Evolutionary conservation across 2,797 vertebrate species (phyloP).

Genomic region (Squalus acanthias): DNA sequence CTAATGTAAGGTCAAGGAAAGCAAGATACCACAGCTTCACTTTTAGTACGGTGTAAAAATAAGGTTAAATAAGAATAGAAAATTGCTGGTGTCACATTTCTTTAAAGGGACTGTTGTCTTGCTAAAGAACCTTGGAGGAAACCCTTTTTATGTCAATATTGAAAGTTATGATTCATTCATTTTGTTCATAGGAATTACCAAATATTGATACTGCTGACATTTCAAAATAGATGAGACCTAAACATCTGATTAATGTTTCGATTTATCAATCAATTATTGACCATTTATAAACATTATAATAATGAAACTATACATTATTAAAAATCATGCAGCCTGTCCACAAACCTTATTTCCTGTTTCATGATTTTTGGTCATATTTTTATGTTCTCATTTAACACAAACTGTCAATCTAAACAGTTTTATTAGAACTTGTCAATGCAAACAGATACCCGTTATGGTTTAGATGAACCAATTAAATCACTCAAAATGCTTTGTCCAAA

Average conservation of each 20-base stretch:
- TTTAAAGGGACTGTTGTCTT: background rate
- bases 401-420: background rate
- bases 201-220: background rate
- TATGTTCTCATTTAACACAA: background rate
- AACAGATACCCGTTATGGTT: background rate
- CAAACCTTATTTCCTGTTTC: background rate
- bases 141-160: background rate
- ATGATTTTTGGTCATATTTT: background rate
- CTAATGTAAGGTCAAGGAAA: conserved; percentile 6
- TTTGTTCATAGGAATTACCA: background rate
- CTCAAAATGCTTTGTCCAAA: background rate
- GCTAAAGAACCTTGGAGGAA: background rate
- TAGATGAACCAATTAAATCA: background rate
- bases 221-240: background rate
- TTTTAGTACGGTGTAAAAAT: background rate
- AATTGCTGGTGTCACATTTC: background rate
- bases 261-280: background rate
- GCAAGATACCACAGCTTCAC: background rate
- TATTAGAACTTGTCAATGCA: background rate
- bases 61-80: background rate
- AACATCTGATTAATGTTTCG: too few relatives aligned
- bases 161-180: background rate
- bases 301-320: background rate
- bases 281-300: background rate
- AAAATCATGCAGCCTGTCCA: background rate